These are phyloP conservation scores for Scaptomyza reducta DNA, from an alignment of 2,888 invertebrate species.

Conservation along the genomic window DNA sequence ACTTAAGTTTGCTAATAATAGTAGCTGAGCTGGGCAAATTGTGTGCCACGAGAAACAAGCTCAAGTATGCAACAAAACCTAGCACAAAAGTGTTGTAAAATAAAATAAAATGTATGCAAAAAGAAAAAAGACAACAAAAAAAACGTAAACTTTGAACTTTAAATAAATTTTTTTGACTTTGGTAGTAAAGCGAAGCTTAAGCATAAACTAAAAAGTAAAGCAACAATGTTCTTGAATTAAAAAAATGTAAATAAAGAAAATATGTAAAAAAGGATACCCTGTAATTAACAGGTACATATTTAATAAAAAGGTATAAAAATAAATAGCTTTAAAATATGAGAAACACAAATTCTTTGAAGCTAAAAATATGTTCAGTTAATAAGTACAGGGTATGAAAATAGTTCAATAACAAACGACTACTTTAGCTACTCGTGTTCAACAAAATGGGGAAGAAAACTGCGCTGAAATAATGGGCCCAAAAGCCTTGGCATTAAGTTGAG, in stretches of 20 bases:
- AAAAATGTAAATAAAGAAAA: constrained; percentile 32
- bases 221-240: constrained; percentile 62
- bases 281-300: not conserved
- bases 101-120: constrained; percentile 57
- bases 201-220: constrained; percentile 17
- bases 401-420: not conserved
- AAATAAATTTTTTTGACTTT: constrained; percentile 73
- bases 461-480: constrained; percentile 75
- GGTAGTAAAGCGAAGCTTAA: constrained; percentile 24
- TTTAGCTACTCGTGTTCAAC: constrained; percentile 36
- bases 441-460: constrained; percentile 49
- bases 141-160: constrained; percentile 61
- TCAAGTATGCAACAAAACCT: constrained; percentile 31
- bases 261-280: not conserved
- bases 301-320: too few species aligned
- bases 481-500: constrained; percentile 67
- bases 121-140: constrained; percentile 6
- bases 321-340: not conserved
- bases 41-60: constrained; percentile 27
- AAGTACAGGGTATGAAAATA: constrained; percentile 15
- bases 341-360: not conserved
- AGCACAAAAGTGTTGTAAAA: constrained; percentile 66
- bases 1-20: constrained; percentile 35
- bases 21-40: constrained; percentile 37
- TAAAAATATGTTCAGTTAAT: too few species aligned